Conservation (phyloP, 2,888 invertebrate genomes). For the Ornithoptera priamus region DNA sequence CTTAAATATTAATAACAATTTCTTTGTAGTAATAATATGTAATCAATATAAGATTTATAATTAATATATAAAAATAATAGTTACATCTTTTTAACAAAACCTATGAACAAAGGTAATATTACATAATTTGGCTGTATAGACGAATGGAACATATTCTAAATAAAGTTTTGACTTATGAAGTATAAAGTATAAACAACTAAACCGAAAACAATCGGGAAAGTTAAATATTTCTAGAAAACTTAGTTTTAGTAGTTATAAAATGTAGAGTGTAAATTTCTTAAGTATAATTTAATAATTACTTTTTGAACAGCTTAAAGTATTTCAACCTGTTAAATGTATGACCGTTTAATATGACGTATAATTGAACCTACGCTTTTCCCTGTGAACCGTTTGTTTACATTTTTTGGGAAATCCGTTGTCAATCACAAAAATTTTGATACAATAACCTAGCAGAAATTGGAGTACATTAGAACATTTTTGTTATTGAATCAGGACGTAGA, state of each 20-base stretch:
- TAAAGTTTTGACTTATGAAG: constrained; percentile 1
- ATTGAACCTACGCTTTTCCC: not conserved
- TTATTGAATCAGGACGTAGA: not conserved
- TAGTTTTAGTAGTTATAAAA: not conserved
- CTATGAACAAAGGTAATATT: not conserved
- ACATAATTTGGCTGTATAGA: not conserved
- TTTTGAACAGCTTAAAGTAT: not conserved
- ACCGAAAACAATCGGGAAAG: too few species aligned
- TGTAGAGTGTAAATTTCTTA: not conserved
- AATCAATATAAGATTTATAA: too few species aligned
- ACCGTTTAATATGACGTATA: not conserved
- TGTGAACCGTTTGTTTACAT: constrained; percentile 43
- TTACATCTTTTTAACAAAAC: not conserved
- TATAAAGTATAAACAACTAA: not conserved
- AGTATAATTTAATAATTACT: not conserved
- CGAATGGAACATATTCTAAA: not conserved
- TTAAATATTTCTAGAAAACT: not conserved
- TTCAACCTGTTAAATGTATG: not conserved
- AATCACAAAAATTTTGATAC: constrained; percentile 35
- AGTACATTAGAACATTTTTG: not conserved
- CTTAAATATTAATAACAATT: too few species aligned
- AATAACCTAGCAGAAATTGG: not conserved
- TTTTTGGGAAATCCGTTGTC: constrained; percentile 50
- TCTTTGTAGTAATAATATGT: too few species aligned
- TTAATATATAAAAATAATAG: not conserved